Evolutionary conservation across 2,113 vertebrate genomes (phyloP).

Genomic region (Junco hyemalis): DNA sequence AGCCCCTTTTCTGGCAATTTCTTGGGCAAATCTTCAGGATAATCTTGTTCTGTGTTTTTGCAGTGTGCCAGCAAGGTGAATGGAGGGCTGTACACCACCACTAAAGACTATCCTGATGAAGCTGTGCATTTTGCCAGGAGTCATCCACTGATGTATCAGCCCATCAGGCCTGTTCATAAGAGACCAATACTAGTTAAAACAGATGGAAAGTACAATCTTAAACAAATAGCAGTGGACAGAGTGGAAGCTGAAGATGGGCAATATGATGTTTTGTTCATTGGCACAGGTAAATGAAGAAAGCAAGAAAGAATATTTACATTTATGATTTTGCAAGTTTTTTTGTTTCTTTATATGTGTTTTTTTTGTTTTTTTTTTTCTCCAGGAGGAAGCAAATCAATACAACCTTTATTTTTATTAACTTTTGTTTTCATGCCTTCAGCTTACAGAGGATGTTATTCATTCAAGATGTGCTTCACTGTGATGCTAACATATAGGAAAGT

Average conservation of each 20-base stretch:
- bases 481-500: neutral
- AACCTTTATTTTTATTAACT: neutral
- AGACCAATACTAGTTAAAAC: constrained; percentile 89
- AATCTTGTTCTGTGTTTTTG: neutral
- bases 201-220: constrained; percentile 87
- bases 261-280: constrained; percentile 95
- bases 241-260: constrained; percentile 96
- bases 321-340: neutral
- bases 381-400: neutral
- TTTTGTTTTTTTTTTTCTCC: neutral
- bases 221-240: constrained; percentile 91
- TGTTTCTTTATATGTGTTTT: neutral
- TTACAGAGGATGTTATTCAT: neutral
- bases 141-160: constrained; percentile 91
- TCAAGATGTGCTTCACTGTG: neutral
- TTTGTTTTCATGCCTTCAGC: neutral
- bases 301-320: neutral
- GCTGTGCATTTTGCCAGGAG: constrained; percentile 89
- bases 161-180: constrained; percentile 86
- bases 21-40: neutral
- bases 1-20: neutral
- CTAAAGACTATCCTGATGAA: constrained; percentile 94
- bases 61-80: constrained; percentile 97
- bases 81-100: constrained; percentile 85
- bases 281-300: constrained; percentile 81